Percentiles rank a stretch among this genome's conserved stretches.
These are phyloP conservation scores for Myripristis murdjan DNA, from an alignment of 2,797 vertebrate species.

Conservation along the genomic window DNA sequence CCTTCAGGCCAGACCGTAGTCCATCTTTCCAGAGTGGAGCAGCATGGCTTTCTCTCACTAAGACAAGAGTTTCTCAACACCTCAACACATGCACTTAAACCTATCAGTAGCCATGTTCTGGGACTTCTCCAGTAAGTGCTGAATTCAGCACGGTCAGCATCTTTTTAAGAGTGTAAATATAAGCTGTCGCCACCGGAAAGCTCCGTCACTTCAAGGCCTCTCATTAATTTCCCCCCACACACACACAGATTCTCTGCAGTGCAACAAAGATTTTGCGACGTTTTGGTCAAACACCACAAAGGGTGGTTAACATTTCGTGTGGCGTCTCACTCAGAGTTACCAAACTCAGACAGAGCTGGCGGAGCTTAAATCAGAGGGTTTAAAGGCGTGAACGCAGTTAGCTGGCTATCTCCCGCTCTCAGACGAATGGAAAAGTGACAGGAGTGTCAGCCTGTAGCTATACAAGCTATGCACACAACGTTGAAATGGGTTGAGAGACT, in stretches of 20 bases:
- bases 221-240: conserved; percentile 67
- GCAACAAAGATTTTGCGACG: conserved; percentile 39
- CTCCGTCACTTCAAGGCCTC: conserved; percentile 69
- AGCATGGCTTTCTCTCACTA: conserved; percentile 44
- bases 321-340: conserved; percentile 44
- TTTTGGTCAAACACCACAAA: conserved; percentile 29
- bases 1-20: conserved; percentile 62
- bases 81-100: conserved; percentile 49
- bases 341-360: conserved; percentile 46
- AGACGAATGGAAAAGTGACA: conserved; percentile 52
- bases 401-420: conserved; percentile 39
- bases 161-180: conserved; percentile 80
- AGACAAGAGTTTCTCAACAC: conserved; percentile 39
- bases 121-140: conserved; percentile 55
- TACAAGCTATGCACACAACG: conserved; percentile 48
- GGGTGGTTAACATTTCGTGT: conserved; percentile 51
- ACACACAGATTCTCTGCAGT: conserved; percentile 37
- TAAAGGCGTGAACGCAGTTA: conserved; percentile 51
- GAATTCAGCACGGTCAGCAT: conserved; percentile 73
- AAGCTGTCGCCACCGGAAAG: conserved; percentile 72
- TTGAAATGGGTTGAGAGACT: conserved; percentile 45
- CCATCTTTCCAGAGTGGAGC: conserved; percentile 49
- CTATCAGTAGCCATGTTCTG: conserved; percentile 61
- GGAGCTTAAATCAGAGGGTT: conserved; percentile 46
- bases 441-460: conserved; percentile 54